Evolutionary conservation across 2,113 vertebrate genomes (phyloP), one percentile per base, ranked within the genome.

Genomic region (Narcine bancroftii): DNA sequence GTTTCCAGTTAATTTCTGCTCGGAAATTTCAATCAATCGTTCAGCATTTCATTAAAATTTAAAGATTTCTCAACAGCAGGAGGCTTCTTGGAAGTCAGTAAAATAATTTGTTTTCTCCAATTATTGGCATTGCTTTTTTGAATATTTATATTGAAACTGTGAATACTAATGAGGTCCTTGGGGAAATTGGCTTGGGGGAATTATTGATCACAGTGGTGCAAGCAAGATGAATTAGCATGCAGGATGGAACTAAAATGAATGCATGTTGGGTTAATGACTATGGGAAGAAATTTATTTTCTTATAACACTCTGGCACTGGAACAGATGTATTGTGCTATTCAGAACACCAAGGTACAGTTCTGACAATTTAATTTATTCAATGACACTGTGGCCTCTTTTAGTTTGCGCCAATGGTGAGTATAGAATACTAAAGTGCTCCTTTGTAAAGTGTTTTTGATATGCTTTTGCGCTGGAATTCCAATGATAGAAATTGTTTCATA

Each of bases 121-220:
- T 87, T 87, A 87, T 87, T 87, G 60, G 60, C n/a, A 53, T 87
- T 87, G 81, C 36, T 87, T 87, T 83, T 91, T 66, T 91, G 63
- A 66, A 91, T 91, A 91, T 91, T 66, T 71, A 69, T 26, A 71
- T 69, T 91, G 42, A 71, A 69, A n/a, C 65, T 69, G 85, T 66
- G 63, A 91, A 47, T 69, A 26, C 36, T 91, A 45, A 91, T 91
- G 39, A 91, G 36, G 71, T 69, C 63, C 71, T 71, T 42, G 45
- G 65, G 36, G 89, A 66, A 89, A 89, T 60, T 89, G 85, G 85
- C 24, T 89, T 10, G 36, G 60, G 65, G 39, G 60, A 91, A 10
- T 66, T 91, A 69, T 69, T 91, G 89, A 91, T 63, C 56, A 11
- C 53, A 89, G 50, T 69, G 89, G 65, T 91, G 89, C 66, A 7